Conservation (phyloP, 2,888 invertebrate species). For the Athetis lepigone region DNA sequence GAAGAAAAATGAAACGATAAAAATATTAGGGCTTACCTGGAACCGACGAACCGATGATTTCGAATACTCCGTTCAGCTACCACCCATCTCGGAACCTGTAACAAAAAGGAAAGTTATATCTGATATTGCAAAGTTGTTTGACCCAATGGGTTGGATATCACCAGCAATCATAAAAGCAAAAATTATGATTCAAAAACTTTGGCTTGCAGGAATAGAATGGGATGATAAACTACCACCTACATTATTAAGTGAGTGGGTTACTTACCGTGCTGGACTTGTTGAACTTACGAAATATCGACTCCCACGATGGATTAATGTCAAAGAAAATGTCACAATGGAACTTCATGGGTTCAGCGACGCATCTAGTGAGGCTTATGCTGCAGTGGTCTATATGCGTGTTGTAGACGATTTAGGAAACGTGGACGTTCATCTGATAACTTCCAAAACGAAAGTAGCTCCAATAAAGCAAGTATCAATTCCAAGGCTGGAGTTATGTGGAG, state of each 20-base stretch:
- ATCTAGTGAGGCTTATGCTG: no score
- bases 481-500: no score
- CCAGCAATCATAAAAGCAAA: neutral
- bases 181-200: neutral
- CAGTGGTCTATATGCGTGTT: no score
- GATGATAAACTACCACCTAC: neutral
- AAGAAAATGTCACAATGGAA: no score
- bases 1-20: neutral
- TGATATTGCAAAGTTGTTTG: neutral
- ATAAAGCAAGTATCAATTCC: no score
- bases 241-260: neutral
- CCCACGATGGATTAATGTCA: no score
- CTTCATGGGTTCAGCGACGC: neutral
- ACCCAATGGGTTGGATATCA: neutral
- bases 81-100: neutral
- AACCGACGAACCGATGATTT: neutral
- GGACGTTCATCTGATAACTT: no score
- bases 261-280: no score
- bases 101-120: neutral
- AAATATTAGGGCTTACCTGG: constrained; percentile 6
- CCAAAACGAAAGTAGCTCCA: no score
- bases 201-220: neutral
- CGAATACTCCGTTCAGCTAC: neutral
- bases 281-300: no score
- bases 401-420: no score